Conservation (phyloP, 2,797 vertebrate species). For the Galago senegalensis region DNA sequence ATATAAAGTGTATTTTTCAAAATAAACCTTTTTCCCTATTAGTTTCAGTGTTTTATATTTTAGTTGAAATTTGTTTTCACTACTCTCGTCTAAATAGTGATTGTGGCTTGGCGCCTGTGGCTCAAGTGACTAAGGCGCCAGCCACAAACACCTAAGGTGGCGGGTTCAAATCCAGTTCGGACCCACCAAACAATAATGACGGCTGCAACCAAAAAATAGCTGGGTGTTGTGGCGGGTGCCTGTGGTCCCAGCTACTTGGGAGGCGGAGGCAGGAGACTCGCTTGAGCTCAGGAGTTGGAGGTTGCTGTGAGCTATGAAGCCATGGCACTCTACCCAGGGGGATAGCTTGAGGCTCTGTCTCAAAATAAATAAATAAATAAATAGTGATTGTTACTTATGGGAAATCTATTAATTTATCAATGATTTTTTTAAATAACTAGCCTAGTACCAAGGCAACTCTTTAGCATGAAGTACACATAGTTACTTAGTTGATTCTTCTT, state of each 20-base stretch:
- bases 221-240: no score
- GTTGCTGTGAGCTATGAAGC: no score
- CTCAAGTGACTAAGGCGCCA: no score
- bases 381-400: not conserved
- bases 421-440: not conserved
- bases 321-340: no score
- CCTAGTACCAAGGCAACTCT: not conserved
- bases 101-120: not conserved
- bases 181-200: no score
- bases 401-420: not conserved
- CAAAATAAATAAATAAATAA: not conserved
- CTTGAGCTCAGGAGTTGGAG: no score
- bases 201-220: no score
- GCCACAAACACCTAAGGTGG: no score
- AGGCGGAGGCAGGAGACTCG: no score
- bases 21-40: not conserved
- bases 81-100: not conserved
- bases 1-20: not conserved
- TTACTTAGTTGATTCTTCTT: not conserved
- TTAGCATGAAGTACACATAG: not conserved
- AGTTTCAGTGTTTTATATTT: not conserved
- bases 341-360: no score
- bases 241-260: no score
- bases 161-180: no score
- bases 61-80: not conserved